phyloP scores from a whole-genome alignment of 2,113 vertebrate species.

The Thalassarche chlororhynchos region DNA sequence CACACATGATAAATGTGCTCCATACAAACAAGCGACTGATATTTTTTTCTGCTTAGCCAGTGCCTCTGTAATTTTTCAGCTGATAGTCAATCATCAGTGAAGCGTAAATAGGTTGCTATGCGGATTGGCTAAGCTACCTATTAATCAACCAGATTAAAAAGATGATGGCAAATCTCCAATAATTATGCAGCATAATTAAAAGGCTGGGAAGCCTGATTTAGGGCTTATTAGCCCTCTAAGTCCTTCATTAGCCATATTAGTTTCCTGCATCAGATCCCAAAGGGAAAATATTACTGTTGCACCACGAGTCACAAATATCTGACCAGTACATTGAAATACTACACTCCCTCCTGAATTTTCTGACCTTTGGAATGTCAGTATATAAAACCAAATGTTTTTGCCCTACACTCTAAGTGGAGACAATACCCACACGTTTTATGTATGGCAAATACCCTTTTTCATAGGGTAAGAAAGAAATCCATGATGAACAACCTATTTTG shows the following conservation, averaged over 20 bases:
- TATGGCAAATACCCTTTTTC: not conserved
- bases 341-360: not conserved
- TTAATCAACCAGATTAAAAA: constrained; percentile 26
- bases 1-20: not conserved
- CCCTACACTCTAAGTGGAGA: not conserved
- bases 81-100: not conserved
- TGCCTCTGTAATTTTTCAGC: not conserved
- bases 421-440: accelerated
- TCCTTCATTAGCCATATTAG: constrained; percentile 44
- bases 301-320: not conserved
- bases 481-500: not conserved
- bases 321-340: too few relatives aligned
- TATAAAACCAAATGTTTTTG: not conserved
- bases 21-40: not conserved
- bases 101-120: not conserved
- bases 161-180: not conserved
- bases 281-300: not conserved
- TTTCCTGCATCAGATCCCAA: not conserved
- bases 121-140: not conserved
- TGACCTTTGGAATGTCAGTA: not conserved
- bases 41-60: not conserved
- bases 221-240: constrained; percentile 6
- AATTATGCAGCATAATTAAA: constrained; percentile 5
- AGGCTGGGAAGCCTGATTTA: constrained; percentile 15
- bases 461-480: not conserved